phyloP scores from a whole-genome alignment of 2,797 vertebrate species.

The Pitangus sulphuratus region DNA sequence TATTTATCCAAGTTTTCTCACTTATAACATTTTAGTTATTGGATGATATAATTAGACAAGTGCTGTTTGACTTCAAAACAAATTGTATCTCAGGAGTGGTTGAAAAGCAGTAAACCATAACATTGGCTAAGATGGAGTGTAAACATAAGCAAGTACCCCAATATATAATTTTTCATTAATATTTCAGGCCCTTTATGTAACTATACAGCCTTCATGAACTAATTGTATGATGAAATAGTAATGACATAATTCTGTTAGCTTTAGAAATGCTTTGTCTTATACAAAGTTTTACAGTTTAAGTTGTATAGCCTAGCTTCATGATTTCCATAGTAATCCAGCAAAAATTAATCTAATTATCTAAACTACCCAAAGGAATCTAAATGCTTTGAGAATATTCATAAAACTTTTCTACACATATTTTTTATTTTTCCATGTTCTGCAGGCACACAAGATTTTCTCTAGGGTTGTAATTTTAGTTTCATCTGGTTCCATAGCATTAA shows the following conservation, averaged over 20 bases:
- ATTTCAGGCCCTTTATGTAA: background rate
- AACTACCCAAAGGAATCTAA: background rate
- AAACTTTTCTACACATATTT: background rate
- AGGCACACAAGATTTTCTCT: background rate
- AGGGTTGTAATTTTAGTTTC: background rate
- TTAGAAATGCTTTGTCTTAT: background rate
- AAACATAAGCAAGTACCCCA: background rate
- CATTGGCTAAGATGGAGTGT: background rate
- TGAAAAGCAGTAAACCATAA: background rate
- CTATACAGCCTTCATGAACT: background rate
- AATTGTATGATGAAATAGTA: background rate
- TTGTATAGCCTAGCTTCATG: background rate
- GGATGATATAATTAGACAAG: background rate
- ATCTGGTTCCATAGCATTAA: background rate
- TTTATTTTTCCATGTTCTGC: background rate
- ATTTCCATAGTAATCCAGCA: background rate
- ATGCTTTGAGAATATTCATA: background rate
- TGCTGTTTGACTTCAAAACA: background rate
- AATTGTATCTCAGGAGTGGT: background rate
- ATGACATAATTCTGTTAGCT: background rate
- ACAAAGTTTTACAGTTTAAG: background rate
- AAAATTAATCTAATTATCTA: background rate
- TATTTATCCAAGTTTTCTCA: background rate
- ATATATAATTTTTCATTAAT: background rate
- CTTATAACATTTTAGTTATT: background rate